Base-by-base conservation (phyloP, 1,140 invertebrate species). In the Charaxes varanes region DNA sequence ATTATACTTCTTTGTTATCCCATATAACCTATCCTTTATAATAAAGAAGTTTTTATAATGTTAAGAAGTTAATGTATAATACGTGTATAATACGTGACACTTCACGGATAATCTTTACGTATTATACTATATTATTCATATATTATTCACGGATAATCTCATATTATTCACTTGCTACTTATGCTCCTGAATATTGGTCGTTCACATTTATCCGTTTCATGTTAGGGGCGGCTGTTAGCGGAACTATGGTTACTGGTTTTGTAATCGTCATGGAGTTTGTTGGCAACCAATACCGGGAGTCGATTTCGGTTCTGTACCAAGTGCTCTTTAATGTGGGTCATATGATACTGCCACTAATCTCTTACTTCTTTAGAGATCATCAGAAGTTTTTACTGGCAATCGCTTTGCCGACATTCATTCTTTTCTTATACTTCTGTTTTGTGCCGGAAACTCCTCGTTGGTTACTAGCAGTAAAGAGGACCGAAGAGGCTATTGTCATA, bases 401-500 rank as follows among this genome's bases (percentile, higher is more conserved):
- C 13, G 85, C 87, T 2, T 12, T 87, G 7, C 87, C 88, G 2
- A 77, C 84, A 6, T 44, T 87, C 16, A 19, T 87, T 12, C 66
- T 89, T 15, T 33, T 90, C 6, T 64, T 62, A 0, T 86, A 79
- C 48, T 87, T 87, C 50, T 88, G 89, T 83, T 78, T 91, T 11
- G 71, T 92, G 56, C 88, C 91, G 16, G 90, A 92, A 65, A 90
- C 90, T 13, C 89, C 90, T 2, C 74, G 90, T 41, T 92, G 91
- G 91, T 80, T 92, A 13, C 66, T 90, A 19, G 85, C 87, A 3
- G 73, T 87, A 11, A 87, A 88, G 2, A 84, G 85, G 42, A 85
- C 88, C 10, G 84, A 88, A 5, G 84, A 90, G 50, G 89, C 90
- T 1, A 79, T 88, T 19, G 53, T 56, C 7, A 73, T 89, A 8